phyloP scores from a whole-genome alignment of 2,888 invertebrate genomes.

The Leptinotarsa haldemani region DNA sequence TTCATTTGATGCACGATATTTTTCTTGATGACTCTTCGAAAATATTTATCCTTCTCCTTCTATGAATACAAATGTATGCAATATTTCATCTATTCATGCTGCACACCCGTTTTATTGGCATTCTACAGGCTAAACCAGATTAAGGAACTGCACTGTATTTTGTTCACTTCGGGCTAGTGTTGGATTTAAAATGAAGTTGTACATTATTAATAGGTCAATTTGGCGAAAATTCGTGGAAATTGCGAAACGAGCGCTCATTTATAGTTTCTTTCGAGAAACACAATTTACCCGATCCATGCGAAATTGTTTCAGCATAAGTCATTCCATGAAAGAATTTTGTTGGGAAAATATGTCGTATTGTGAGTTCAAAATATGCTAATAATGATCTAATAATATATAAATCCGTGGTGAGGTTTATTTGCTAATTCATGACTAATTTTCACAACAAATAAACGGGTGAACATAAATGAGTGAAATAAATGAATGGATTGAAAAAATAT shows the following conservation, averaged over 20 bases:
- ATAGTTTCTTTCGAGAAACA: conserved; percentile 18
- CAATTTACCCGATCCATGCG: neutral
- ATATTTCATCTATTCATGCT: neutral
- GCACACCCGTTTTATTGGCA: neutral
- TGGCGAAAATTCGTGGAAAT: conserved; percentile 1
- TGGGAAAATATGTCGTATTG: neutral
- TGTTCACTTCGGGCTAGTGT: conserved; percentile 1
- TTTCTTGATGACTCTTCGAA: too few species aligned
- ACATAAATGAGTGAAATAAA: too few species aligned
- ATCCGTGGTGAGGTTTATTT: too few species aligned
- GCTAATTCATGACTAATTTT: too few species aligned
- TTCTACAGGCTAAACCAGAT: conserved; percentile 10
- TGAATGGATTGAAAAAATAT: too few species aligned
- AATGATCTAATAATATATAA: too few species aligned
- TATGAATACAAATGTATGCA: conserved; percentile 11
- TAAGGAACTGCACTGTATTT: conserved; percentile 5
- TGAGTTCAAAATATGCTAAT: too few species aligned
- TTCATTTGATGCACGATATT: too few species aligned
- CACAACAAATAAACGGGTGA: too few species aligned
- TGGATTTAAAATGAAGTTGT: conserved; percentile 12
- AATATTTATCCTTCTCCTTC: neutral
- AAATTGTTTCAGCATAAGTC: neutral
- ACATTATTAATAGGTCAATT: conserved; percentile 20
- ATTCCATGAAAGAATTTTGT: neutral
- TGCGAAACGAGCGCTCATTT: conserved; percentile 11